Conservation (phyloP, 2,888 invertebrate species). For the Lottia gigantea region DNA sequence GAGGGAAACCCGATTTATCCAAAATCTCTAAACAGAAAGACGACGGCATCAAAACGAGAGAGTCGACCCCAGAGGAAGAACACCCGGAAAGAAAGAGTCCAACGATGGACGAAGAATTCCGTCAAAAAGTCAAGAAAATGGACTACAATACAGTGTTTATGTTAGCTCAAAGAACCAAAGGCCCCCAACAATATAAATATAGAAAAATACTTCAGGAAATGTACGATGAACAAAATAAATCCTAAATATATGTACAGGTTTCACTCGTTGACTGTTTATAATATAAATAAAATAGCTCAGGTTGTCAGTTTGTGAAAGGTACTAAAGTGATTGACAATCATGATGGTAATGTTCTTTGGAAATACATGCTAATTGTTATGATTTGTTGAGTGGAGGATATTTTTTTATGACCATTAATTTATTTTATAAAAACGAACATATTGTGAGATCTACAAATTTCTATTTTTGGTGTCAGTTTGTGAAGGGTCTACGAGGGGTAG, state of each 20-base stretch:
- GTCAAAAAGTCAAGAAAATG: background rate
- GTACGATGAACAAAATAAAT: constrained; percentile 2
- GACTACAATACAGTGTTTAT: constrained; percentile 1
- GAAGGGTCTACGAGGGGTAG: too few species aligned
- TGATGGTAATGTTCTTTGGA: too few species aligned
- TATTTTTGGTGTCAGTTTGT: too few species aligned
- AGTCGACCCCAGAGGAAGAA: background rate
- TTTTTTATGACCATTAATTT: too few species aligned
- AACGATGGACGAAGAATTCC: background rate
- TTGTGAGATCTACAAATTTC: too few species aligned
- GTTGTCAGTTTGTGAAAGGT: too few species aligned
- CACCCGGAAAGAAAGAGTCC: background rate
- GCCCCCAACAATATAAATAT: background rate
- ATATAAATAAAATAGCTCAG: background rate
- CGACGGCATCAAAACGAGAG: background rate
- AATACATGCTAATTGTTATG: too few species aligned
- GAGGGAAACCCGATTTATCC: background rate
- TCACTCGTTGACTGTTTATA: background rate
- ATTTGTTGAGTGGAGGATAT: too few species aligned
- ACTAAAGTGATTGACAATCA: too few species aligned
- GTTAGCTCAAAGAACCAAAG: background rate
- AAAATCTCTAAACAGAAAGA: background rate
- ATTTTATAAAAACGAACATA: too few species aligned
- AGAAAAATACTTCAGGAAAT: background rate
- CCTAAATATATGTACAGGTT: background rate